Base-by-base conservation (phyloP, 2,113 vertebrate genomes). In the Carollia perspicillata region DNA sequence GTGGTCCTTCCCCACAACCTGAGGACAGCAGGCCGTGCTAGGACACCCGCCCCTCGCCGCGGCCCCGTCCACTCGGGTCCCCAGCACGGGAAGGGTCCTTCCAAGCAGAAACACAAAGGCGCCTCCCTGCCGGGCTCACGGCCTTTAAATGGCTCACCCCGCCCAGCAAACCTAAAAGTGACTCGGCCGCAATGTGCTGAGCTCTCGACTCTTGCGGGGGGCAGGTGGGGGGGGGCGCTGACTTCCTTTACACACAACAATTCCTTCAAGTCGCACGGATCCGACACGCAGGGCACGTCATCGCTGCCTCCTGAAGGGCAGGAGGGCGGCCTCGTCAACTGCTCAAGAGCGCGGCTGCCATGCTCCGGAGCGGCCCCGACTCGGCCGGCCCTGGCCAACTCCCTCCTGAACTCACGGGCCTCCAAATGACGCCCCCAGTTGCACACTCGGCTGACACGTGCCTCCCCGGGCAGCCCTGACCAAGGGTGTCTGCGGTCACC, bases 211-310 rank as follows among this genome's bases (percentile, higher is more conserved):
- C 12, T 26, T 16, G 14, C n/a, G n/a, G n/a, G n/a, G 7, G n/a
- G 8, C 4, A 49, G 40, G 6, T 8, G 6, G 58, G n/a, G 5
- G 2, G 13, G 13, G 35, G 35, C 8, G 33, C 66, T 42, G 12
- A 33, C 30, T 18, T 68, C 71, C 79, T 40, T 53, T 4, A 20
- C 60, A 4, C 2, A 12, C 44, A 14, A 4, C 28, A n/a, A 35
- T 37, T 12, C 28, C 14, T 10, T 26, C 1, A 6, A 3, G 3
- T 18, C 44, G 28, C 8, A 4, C 0, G 28, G 23, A 30, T 0
- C 51, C 69, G 14, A 22, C 84, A 2, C 0, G 16, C 16, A 5
- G 40, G 35, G 63, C 3, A 2, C 8, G 6, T 7, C 4, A 26
- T 1, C 0, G 22, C 2, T 20, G 53, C 12, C 6, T 14, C 13